These are phyloP conservation scores for Neolamprologus fasciatus DNA, from an alignment of 2,113 vertebrate species.

Conservation along the genomic window DNA sequence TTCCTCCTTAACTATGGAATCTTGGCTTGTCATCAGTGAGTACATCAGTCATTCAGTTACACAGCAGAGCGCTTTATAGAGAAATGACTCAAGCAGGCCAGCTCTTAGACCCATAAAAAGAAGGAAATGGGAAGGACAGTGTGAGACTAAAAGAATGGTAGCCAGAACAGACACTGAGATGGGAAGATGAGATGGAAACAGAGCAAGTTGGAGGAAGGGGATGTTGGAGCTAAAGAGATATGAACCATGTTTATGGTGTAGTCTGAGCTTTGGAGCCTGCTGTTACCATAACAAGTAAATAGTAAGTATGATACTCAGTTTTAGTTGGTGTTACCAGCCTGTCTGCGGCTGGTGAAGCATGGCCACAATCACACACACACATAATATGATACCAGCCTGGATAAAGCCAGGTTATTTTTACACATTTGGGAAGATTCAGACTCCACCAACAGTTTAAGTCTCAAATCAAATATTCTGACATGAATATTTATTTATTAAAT, in stretches of 20 bases:
- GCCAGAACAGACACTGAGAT: background rate
- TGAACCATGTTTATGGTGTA: background rate
- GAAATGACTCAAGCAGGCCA: background rate
- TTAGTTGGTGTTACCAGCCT: background rate
- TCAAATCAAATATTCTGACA: background rate
- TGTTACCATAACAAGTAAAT: slow-evolving; percentile 45
- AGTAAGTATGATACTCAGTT: slow-evolving; percentile 8
- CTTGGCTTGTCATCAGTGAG: slow-evolving; percentile 13
- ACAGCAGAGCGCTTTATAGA: background rate
- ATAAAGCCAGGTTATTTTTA: slow-evolving; percentile 22
- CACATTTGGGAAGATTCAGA: background rate
- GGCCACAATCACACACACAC: background rate
- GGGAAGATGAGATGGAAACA: background rate
- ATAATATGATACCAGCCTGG: slow-evolving; percentile 11
- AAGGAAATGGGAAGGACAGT: background rate
- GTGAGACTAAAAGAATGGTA: background rate
- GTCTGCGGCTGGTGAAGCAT: background rate
- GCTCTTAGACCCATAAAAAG: background rate
- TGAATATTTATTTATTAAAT: background rate
- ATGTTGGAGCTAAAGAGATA: background rate
- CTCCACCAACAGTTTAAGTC: background rate
- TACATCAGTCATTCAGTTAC: background rate
- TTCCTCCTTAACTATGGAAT: slow-evolving; percentile 37
- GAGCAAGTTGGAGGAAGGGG: background rate
- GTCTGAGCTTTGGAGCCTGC: background rate